Percentiles rank a stretch among this genome's conserved stretches.
Conservation (phyloP, 1,140 invertebrate genomes). For the Rhagoletis zephyria region DNA sequence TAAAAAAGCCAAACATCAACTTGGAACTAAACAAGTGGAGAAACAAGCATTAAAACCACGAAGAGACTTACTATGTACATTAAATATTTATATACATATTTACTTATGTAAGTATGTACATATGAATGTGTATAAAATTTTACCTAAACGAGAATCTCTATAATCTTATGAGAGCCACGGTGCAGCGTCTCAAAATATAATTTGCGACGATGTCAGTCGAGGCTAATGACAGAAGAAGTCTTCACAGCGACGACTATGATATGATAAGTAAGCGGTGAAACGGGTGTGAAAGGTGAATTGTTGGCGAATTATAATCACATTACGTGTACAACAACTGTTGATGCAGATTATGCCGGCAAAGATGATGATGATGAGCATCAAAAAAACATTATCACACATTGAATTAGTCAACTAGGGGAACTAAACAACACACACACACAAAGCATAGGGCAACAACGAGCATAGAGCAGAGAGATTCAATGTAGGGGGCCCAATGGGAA, state of each 20-base stretch:
- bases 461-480: not conserved
- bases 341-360: constrained; percentile 13
- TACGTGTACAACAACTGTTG: not conserved
- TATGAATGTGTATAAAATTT: too few relatives aligned
- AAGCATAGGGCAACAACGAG: too few relatives aligned
- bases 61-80: too few relatives aligned
- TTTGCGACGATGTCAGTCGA: not conserved
- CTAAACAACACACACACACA: not conserved
- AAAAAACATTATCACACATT: constrained; percentile 33
- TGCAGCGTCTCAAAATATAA: not conserved
- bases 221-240: constrained; percentile 1
- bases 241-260: not conserved
- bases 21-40: too few relatives aligned
- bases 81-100: too few relatives aligned
- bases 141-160: too few relatives aligned
- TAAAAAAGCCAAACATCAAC: too few relatives aligned
- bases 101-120: too few relatives aligned
- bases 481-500: too few relatives aligned
- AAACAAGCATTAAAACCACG: too few relatives aligned
- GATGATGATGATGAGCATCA: constrained; percentile 6
- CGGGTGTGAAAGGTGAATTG: constrained; percentile 4
- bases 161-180: not conserved
- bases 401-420: not conserved
- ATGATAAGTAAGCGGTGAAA: not conserved
- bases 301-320: constrained; percentile 7